phyloP scores from a whole-genome alignment of 2,797 vertebrate species.

The Leontocebus nigricollis region DNA sequence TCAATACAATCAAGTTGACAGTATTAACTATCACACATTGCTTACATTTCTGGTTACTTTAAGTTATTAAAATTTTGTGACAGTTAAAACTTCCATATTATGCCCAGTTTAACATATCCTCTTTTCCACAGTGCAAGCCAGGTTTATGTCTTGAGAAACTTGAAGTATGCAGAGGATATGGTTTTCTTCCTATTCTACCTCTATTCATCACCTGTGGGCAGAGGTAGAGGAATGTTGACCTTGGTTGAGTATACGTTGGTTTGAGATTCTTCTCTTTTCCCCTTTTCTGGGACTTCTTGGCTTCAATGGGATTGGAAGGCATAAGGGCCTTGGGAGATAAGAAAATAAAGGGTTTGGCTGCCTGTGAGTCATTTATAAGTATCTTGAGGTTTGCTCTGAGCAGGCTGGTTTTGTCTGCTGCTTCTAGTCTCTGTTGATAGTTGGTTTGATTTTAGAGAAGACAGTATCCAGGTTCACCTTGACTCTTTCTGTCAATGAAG shows the following conservation, averaged over 20 bases:
- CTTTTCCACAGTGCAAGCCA: neutral
- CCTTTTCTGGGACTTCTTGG: neutral
- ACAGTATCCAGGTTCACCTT: neutral
- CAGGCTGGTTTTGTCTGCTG: neutral
- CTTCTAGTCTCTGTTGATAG: neutral
- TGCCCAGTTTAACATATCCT: neutral
- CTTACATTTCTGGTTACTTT: neutral
- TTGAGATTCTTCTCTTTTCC: neutral
- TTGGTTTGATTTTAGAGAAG: neutral
- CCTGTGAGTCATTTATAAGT: neutral
- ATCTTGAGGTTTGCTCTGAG: neutral
- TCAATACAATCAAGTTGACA: neutral
- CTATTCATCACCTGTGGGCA: neutral
- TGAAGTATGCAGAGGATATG: neutral
- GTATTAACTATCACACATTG: neutral
- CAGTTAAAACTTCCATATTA: neutral
- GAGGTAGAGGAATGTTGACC: neutral
- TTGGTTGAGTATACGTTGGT: neutral
- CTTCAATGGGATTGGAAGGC: accelerated
- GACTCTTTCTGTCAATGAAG: neutral
- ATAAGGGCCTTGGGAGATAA: neutral
- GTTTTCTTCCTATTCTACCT: neutral
- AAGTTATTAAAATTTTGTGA: neutral
- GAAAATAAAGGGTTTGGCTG: neutral
- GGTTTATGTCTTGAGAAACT: neutral